Percentiles rank a stretch among this genome's conserved stretches.
Evolutionary conservation across 2,888 invertebrate species (phyloP).

Genomic region (Embidobia sp.): DNA sequence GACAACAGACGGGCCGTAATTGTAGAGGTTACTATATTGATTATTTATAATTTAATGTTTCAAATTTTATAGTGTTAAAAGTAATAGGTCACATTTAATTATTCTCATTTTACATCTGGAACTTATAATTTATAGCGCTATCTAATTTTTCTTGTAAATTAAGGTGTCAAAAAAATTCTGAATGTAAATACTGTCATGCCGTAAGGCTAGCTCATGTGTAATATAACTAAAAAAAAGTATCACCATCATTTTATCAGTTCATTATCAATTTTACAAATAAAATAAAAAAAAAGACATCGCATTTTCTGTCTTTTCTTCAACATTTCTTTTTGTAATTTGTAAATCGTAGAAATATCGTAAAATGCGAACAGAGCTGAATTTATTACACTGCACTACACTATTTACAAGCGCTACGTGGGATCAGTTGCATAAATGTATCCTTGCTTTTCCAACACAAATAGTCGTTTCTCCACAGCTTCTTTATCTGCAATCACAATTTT

Average conservation of each 20-base stretch:
- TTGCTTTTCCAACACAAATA: slow-evolving; percentile 91
- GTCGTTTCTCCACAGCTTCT: slow-evolving; percentile 97
- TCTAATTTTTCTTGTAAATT: no score
- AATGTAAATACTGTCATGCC: no score
- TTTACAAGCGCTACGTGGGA: slow-evolving; percentile 80
- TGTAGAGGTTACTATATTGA: no score
- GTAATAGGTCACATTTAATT: no score
- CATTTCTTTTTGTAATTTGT: slow-evolving; percentile 58
- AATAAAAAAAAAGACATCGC: slow-evolving; percentile 29
- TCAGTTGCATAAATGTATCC: slow-evolving; percentile 87
- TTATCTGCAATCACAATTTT: slow-evolving; percentile 86
- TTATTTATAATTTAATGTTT: no score
- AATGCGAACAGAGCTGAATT: slow-evolving; percentile 69
- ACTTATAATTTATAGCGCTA: no score
- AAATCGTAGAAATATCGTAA: slow-evolving; percentile 66
- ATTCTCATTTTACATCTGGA: no score
- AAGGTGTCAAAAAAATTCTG: no score
- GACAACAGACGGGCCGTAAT: no score
- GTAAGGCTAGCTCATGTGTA: no score
- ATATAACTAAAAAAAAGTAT: no score
- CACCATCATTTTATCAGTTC: slow-evolving; percentile 19
- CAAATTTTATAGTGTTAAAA: no score
- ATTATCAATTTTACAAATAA: slow-evolving; percentile 73
- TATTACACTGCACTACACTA: slow-evolving; percentile 67
- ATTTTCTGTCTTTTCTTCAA: slow-evolving; percentile 16